Evolutionary conservation across 92 coral and sea anemone genomes (phyloP), one percentile per base, ranked within the genome.

Genomic region (Blastomussa wellsi): DNA sequence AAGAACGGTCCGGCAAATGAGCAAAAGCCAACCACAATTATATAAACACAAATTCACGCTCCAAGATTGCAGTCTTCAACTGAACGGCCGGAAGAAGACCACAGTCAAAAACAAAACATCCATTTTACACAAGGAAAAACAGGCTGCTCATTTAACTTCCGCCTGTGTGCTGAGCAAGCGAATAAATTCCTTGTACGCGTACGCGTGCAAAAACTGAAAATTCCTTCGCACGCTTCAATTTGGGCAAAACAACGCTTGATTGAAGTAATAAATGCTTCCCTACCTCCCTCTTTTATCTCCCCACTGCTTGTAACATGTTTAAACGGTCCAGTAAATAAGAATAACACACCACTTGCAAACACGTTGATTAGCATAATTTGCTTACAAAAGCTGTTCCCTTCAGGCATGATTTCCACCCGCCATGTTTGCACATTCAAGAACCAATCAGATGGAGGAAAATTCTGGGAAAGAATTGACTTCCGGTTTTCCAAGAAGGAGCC

Each of bases 351-450:
- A 48, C 75, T 31, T 65, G 84, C 74, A 1, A 44, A 22, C 28
- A 80, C 39, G 33, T 48, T 42, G 75, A 80, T 80, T 80, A 64
- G 84, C 84, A 80, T 80, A 80, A 65, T 64, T 29, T 66, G 75
- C 74, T 67, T 16, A 3, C 36, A 38, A 39, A 39, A 10, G 68
- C 3, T 8, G 0, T 20, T 16, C 11, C 66, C 44, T 11, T 24
- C 66, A 16, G 6, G 39, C 24, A 5, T 2, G 20, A n/a, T n/a
- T n/a, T 20, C 36, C 13, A 29, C 47, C 35, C 75, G 84, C 84
- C 84, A 80, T 80, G 84, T 67, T 66, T 80, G 74, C 37, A 39
- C 48, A 38, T 0, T 19, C 31, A 41, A 80, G 29, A 67, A 67
- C 84, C 84, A 80, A 80, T 80, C 84, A 67, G 26, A 44, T 5